Base-by-base conservation (phyloP, 2,797 vertebrate genomes). In the Rhabdomys pumilio region DNA sequence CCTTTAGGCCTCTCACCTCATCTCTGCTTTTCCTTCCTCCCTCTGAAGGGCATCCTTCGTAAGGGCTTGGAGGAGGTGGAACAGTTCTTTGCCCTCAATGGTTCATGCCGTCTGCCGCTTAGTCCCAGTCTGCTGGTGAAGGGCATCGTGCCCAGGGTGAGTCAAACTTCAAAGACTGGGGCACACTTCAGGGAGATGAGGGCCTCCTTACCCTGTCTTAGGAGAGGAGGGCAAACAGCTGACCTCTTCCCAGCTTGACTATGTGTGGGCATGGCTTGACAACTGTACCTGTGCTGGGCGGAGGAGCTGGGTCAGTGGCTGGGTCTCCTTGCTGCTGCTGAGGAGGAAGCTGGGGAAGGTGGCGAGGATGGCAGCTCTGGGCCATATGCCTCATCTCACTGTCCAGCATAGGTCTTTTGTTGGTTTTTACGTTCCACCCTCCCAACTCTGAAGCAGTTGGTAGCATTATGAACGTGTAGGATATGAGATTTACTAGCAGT, bases 41-140 rank as follows among this genome's bases (percentile, higher is more conserved):
- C 73, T 89, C 3, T 38, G 0, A 97, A 99, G 99, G 98, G 98
- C 34, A 99, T 99, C 93, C 99, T 99, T 65, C 99, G 99, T 0
- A 98, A 99, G 0, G 99, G 99, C 31, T 98, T 99, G 97, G 99
- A 99, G 31, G 99, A 99, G 20, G 99, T 99, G 96, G 99, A 98
- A 67, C 99, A 99, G 97, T 99, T 99, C 98, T 99, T 99, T 97
- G 97, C 96, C 0, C 94, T 99, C 0, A 99, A 99, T n/a, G 99
- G 98, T 96, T 99, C 98, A 44, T 99, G 99, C 93, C 99, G 99
- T 89, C 99, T 99, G 89, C 99, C 99, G 0, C 99, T 99, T 38
- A 99, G 99, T 98, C 99, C 99, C 44, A 99, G 99, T 38, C 98
- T 99, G 97, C 98, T 99, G 38, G 99, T 99, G 79, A 99, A 98